These are phyloP conservation scores for Colletes collaris DNA, from an alignment of 2,888 invertebrate species.

Conservation along the genomic window DNA sequence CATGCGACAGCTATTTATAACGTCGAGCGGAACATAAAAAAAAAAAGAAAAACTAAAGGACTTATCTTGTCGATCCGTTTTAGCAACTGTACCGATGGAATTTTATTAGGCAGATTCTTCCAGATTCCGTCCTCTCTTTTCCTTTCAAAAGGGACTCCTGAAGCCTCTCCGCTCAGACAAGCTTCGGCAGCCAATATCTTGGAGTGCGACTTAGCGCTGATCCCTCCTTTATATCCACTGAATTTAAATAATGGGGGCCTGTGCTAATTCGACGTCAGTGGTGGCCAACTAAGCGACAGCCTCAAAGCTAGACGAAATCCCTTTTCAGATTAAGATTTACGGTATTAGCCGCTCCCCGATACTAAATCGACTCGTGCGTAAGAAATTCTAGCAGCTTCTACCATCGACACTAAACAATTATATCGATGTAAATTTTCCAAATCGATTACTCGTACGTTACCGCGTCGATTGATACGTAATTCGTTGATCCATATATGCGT, in stretches of 20 bases:
- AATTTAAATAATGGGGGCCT: constrained; percentile 78
- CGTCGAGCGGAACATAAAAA: constrained; percentile 24
- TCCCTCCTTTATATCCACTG: constrained; percentile 76
- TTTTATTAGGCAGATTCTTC: constrained; percentile 75
- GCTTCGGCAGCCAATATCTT: constrained; percentile 78
- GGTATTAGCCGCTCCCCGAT: neutral
- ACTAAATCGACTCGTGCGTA: neutral
- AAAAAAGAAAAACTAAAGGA: neutral
- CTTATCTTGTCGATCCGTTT: constrained; percentile 15
- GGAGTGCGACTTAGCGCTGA: constrained; percentile 77
- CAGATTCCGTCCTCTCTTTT: constrained; percentile 43
- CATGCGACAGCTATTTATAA: neutral
- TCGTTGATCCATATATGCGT: constrained; percentile 12
- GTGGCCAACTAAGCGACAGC: constrained; percentile 57
- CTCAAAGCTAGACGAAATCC: neutral
- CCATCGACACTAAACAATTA: no score
- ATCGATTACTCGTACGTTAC: no score
- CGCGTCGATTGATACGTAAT: neutral
- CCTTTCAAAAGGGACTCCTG: constrained; percentile 47
- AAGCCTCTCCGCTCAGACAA: constrained; percentile 49
- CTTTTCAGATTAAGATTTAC: neutral
- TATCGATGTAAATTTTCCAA: neutral
- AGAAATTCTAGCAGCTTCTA: no score
- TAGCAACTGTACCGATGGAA: constrained; percentile 47
- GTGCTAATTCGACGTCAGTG: constrained; percentile 73